A percentile compares a stretch with the other conserved stretches of the same genome.
Conservation (phyloP, 2,113 vertebrate species). For the Turnix velox region DNA sequence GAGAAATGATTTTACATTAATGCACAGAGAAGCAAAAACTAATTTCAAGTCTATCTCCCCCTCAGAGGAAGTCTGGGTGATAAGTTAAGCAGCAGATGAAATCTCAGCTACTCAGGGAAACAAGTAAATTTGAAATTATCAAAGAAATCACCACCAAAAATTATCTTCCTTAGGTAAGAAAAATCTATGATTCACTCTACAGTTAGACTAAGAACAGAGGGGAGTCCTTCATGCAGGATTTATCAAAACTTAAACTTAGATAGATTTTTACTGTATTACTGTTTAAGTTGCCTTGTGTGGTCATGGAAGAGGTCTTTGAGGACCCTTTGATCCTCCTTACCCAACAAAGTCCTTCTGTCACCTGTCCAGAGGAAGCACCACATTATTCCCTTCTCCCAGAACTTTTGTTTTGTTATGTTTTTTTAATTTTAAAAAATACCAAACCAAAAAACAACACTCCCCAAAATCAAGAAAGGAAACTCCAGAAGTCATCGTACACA, state of each 20-base stretch:
- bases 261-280: not conserved
- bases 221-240: not conserved
- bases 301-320: not conserved
- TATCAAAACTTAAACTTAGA: not conserved
- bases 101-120: not conserved
- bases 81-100: not conserved
- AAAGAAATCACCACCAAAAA: not conserved
- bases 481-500: too few relatives aligned
- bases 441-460: not conserved
- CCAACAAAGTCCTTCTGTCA: not conserved
- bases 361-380: not conserved
- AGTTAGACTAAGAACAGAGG: too few relatives aligned
- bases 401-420: not conserved
- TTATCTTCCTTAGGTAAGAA: not conserved
- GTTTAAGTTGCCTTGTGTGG: not conserved
- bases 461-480: not conserved
- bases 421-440: not conserved
- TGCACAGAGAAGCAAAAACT: not conserved
- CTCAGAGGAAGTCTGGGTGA: not conserved
- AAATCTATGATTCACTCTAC: not conserved
- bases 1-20: not conserved
- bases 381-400: not conserved
- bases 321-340: not conserved
- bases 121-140: not conserved
- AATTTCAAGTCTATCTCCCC: not conserved